phyloP scores from a whole-genome alignment of 2,888 invertebrate genomes.

The Parnassius glacialis region DNA sequence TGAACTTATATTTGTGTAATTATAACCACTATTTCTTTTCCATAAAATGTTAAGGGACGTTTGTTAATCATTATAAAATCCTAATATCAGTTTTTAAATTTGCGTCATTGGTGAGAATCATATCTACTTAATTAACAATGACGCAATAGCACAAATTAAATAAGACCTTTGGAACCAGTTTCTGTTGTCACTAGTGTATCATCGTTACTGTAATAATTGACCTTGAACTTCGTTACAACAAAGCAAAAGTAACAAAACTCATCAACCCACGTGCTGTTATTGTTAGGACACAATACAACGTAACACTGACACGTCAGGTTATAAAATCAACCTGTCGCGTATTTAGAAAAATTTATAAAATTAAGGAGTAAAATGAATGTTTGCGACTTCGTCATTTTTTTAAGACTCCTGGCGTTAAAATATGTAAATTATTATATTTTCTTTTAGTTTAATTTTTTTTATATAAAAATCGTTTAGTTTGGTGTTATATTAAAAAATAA shows the following conservation, averaged over 20 bases:
- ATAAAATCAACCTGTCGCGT: not conserved
- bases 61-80: not conserved
- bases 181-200: constrained; percentile 1
- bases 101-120: not conserved
- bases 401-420: too few relatives aligned
- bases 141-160: not conserved
- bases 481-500: too few relatives aligned
- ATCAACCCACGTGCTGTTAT: constrained; percentile 14
- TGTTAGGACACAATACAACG: constrained; percentile 8
- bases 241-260: constrained; percentile 8
- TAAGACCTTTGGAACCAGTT: constrained; percentile 1
- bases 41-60: not conserved
- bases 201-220: constrained; percentile 1
- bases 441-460: too few relatives aligned
- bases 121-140: not conserved
- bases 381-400: too few relatives aligned
- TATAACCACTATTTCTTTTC: not conserved
- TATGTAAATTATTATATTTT: too few relatives aligned
- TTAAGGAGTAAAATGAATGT: too few relatives aligned
- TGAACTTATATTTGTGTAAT: too few relatives aligned
- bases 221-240: constrained; percentile 24
- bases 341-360: too few relatives aligned
- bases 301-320: not conserved
- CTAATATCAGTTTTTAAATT: not conserved
- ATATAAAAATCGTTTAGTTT: too few relatives aligned